Conservation (phyloP, 2,888 invertebrate genomes). For the Microctonus aethiopoides region DNA sequence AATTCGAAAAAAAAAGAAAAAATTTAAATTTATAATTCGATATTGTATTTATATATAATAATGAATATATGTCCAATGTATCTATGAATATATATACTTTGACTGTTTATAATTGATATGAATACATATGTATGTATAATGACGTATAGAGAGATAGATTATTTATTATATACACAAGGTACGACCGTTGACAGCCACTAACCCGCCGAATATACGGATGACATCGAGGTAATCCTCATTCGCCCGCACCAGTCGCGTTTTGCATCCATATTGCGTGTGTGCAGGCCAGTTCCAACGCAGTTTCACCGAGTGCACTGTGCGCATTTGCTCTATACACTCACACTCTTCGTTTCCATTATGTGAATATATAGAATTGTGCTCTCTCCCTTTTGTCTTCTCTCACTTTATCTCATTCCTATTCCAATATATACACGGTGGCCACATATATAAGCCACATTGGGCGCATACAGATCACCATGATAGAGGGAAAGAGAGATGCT, state of each 20-base stretch:
- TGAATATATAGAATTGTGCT: constrained; percentile 29
- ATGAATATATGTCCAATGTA: no score
- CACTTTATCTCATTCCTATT: constrained; percentile 31
- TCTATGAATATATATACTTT: not conserved
- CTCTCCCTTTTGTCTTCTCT: constrained; percentile 18
- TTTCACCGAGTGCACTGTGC: constrained; percentile 33
- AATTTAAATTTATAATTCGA: no score
- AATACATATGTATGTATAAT: constrained; percentile 9
- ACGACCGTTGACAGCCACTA: constrained; percentile 62
- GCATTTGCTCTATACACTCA: constrained; percentile 29
- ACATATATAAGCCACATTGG: constrained; percentile 28
- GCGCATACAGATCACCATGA: constrained; percentile 8
- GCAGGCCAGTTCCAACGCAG: constrained; percentile 51
- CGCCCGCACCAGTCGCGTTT: constrained; percentile 55
- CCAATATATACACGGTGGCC: constrained; percentile 36
- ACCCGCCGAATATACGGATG: constrained; percentile 63
- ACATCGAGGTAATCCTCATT: constrained; percentile 63
- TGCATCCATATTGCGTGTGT: constrained; percentile 53
- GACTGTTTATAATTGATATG: constrained; percentile 18
- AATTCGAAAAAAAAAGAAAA: no score
- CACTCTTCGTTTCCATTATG: constrained; percentile 42
- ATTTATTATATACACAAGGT: constrained; percentile 25
- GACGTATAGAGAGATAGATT: constrained; percentile 10
- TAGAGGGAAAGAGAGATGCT: constrained; percentile 24
- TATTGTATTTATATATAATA: no score